Evolutionary conservation across 2,113 vertebrate genomes (phyloP), one percentile per base, ranked within the genome.

Genomic region (Trachemys scripta): DNA sequence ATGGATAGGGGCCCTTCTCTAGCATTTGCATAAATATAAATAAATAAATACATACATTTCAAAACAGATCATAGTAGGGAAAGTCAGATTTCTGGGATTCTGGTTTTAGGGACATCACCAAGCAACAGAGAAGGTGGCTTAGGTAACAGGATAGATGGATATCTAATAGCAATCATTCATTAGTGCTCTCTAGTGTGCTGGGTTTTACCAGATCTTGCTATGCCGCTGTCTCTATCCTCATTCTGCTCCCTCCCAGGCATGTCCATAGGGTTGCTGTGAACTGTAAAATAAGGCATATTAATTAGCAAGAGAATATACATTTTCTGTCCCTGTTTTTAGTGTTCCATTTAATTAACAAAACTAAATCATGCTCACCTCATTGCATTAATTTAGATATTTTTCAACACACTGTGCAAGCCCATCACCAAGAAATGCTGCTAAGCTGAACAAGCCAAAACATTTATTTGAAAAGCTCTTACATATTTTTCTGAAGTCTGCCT

Each of bases 251-350:
- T 98, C 90, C 99, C 99, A 62, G 99, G 99, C 99, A 99, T 99
- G 98, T 99, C 99, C 99, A 99, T 99, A 50, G 99, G 99, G 95
- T 99, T 99, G 98, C 99, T 99, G 90, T 99, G 99, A 97, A 99
- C 99, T 99, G 98, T 62, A 97, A 97, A 98, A 96, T 50, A 98
- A 98, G 89, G 96, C 59, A 95, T 89, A 96, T 93, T 57, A 88
- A 87, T 98, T 95, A 98, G 97, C 96, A 96, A 88, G 75, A 97
- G 95, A 94, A 96, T 87, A 88, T 88, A 97, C 29, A 95, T 16
- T 84, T 27, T 88, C 76, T 90, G 83, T 87, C 93, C 93, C 96
- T 92, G 53, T 80, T 85, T 94, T 91, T 59, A 90, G 75, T 97
- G 93, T 91, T 97, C 93, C 95, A 88, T 85, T 97, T 97, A 97